Base-by-base conservation (phyloP, 2,888 invertebrate species). In the Adineta ricciae region DNA sequence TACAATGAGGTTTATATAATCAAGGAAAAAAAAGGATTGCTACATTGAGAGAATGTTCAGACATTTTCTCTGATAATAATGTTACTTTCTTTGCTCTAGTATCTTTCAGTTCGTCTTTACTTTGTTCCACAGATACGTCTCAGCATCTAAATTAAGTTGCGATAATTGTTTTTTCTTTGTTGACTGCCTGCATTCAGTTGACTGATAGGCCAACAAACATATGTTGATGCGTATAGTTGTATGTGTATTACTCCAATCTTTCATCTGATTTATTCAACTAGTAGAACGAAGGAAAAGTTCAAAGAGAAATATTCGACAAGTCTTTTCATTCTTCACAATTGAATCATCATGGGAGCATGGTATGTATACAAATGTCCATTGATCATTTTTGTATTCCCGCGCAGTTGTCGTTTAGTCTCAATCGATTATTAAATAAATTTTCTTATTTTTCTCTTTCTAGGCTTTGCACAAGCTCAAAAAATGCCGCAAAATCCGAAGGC, bases 381-480 rank as follows among this genome's bases (percentile, higher is more conserved):
- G 16, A 64, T 64, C 7, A 78, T 78, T 11, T 41, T 21, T 0
- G 5, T 8, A 46, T 46, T 19, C 14, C 2, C 2, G 32, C 14
- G 19, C 46, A 46, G 5, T 46, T 46, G 46, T 4, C 32, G 16
- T 36, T 64, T 7, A 1, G 27, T 32, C 14, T 64, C 32, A 1
- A 64, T 64, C 19, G 4, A 11, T 27, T 64, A 64, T 11, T 36
- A 2, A 32, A 16, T 7, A 24, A 41, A 24, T 78, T 46, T 46
- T 46, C 46, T 8, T 46, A 46, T 41, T 78, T 78, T 21, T 78
- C 14, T 78, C 41, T 38, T 3, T 38, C n/a, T 78, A 78, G 78
- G 78, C 78, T 78, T 24, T 78, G 78, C 41, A 19, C 78, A 41
- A 78, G 41, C 7, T 78, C 78, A 78, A 78, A 41, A 78, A 78